A percentile compares a stretch with the other conserved stretches of the same genome.
These are phyloP conservation scores for Halictus quadricinctus DNA, from an alignment of 2,888 invertebrate species.

Conservation along the genomic window DNA sequence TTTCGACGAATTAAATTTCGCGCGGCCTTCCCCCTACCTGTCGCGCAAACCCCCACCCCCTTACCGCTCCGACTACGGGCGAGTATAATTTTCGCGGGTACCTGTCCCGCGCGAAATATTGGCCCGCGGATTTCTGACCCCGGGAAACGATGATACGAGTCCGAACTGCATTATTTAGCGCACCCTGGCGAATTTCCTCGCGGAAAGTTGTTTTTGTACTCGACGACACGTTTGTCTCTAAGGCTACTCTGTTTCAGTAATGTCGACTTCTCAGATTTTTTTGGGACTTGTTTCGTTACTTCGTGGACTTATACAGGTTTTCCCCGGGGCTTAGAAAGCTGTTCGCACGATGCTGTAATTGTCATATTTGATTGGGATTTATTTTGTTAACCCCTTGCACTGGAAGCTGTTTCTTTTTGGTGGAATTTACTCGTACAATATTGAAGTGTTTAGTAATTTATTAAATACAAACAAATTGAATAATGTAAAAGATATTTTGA, in stretches of 20 bases:
- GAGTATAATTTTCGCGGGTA: constrained; percentile 15
- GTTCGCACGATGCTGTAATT: no score
- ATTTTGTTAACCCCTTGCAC: no score
- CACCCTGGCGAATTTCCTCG: background rate
- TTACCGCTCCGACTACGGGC: background rate
- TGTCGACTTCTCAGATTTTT: no score
- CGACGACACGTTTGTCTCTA: background rate
- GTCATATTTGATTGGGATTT: no score
- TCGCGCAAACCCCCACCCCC: background rate
- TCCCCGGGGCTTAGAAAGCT: no score
- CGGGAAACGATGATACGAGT: background rate
- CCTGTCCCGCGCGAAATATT: background rate
- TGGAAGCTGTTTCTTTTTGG: no score
- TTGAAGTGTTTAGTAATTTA: no score
- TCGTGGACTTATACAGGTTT: no score
- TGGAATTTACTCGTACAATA: no score
- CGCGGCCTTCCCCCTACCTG: background rate
- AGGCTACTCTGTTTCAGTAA: background rate
- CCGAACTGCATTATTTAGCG: background rate
- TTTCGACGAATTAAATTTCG: constrained; percentile 30
- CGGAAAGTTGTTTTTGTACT: background rate
- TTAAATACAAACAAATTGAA: no score
- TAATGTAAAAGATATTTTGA: no score
- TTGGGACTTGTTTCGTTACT: no score
- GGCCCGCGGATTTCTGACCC: background rate